Evolutionary conservation across 2,797 vertebrate species (phyloP), one percentile per base, ranked within the genome.

Genomic region (Vultur gryphus): DNA sequence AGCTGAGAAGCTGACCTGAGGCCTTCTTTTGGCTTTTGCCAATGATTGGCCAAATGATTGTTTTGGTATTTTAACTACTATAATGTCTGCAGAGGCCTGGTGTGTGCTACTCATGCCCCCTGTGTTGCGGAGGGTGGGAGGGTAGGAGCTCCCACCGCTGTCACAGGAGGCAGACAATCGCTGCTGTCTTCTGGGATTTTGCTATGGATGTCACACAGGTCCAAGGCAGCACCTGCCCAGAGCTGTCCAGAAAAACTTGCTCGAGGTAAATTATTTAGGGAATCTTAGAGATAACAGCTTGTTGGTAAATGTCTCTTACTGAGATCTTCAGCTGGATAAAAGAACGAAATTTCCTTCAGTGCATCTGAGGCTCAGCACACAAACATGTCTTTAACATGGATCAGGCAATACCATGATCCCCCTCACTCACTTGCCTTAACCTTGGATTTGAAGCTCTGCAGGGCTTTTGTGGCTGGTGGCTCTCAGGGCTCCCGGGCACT

Each of bases 311-410:
- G 35, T 10, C 8, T 55, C 23, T 69, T 49, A 24, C 14, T 52
- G 51, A 69, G 21, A 21, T 69, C n/a, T 80, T 66, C 41, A 71
- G 17, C 10, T 85, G 19, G 35, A 16, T 71, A 54, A 77, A 67
- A 62, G 44, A 73, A 54, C 31, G 11, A 18, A 3, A 33, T 67
- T 86, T 57, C 41, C 61, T 67, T 67, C 35, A 11, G 10, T 58
- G 19, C 16, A 8, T 29, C 21, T 23, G 39, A 59, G 46, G 26
- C 2, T 90, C 46, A 16, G 31, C n/a, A 55, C 33, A 51, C 13
- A 52, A 51, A 21, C 1, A 0, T 16, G 7, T n/a, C 66, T 65
- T 52, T 65, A 65, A 33, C 6, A 4, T 2, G 8, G 11, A 20
- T 12, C 25, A 67, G 70, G 25, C 5, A 58, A 55, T 16, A 55